Base-by-base conservation (phyloP, 2,888 invertebrate genomes). In the Conistra vaccinii region DNA sequence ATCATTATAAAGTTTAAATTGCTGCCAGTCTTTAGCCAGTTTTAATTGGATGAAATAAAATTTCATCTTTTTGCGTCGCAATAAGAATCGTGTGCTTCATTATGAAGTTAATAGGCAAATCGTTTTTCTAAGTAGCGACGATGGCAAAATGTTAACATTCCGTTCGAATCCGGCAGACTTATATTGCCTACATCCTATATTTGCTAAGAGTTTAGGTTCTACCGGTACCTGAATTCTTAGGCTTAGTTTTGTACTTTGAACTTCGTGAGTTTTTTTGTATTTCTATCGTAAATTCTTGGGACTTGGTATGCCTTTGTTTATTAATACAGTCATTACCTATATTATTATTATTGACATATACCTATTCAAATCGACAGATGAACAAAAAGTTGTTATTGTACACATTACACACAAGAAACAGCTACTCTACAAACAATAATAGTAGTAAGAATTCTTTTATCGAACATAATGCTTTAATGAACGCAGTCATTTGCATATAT, bases 401-500 rank as follows among this genome's bases (percentile, higher is more conserved):
- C 20, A 48, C 1, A 29, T 42, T 29, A 7, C 17, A 26, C 2
- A 65, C 42, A 58, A 62, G 6, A 80, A 73, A 51, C 12, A 23
- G 29, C 45, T 9, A 42, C 26, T 55, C 53, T 55, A 57, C 29
- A 57, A 69, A 81, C 51, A 81, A 66, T 58, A 35, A 55, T 51
- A 69, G 20, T n/a, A 55, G 48, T 32, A 69, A 66, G 51, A 66
- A 73, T 51, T 69, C 20, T 20, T 42, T 26, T 69, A 69, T 66
- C 39, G 32, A 57, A 80, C 48, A 20, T 20, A 63, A 76, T 53
- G 39, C 72, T 66, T 62, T 73, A 69, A 83, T 84, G 45, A 67
- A 63, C 45, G 35, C 58, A 67, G 14, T 57, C 42, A 61, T 76
- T 76, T 70, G 60, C 70, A 80, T 83, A 55, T 17, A 63, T 69